These are phyloP conservation scores for Catocala sponsa DNA, from an alignment of 2,888 invertebrate species.

Conservation along the genomic window DNA sequence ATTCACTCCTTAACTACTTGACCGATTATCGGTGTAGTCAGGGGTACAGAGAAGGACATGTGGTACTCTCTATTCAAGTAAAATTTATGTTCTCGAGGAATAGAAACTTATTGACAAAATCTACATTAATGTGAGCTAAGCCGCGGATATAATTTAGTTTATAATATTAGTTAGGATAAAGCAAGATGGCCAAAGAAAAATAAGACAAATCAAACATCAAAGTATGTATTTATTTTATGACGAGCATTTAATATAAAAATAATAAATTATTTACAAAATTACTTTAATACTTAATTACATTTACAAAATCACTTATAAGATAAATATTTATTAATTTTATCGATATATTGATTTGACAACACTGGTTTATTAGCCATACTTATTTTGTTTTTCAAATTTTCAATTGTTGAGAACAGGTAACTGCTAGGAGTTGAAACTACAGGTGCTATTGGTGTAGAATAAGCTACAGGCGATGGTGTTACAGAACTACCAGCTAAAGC, in stretches of 20 bases:
- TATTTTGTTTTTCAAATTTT: conserved; percentile 69
- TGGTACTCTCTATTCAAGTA: too few relatives aligned
- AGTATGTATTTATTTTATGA: background rate
- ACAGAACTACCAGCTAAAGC: conserved; percentile 51
- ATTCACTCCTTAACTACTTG: too few relatives aligned
- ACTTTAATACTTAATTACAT: background rate
- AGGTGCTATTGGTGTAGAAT: conserved; percentile 32
- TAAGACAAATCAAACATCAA: background rate
- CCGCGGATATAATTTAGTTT: too few relatives aligned
- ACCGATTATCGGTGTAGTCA: too few relatives aligned
- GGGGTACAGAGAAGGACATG: too few relatives aligned
- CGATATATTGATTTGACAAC: conserved; percentile 70
- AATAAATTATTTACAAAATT: conserved; percentile 24
- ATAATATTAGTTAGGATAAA: too few relatives aligned
- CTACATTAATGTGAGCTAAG: too few relatives aligned
- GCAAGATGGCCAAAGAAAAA: too few relatives aligned
- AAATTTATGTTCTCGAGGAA: too few relatives aligned
- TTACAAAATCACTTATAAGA: conserved; percentile 58
- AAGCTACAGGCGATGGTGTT: conserved; percentile 28
- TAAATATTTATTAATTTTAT: conserved; percentile 80
- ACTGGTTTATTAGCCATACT: conserved; percentile 64
- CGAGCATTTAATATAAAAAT: background rate
- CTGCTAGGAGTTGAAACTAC: conserved; percentile 57
- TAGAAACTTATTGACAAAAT: too few relatives aligned
- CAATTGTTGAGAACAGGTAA: conserved; percentile 73